Base-by-base conservation (phyloP, 2,888 invertebrate genomes). In the Hanleya hanleyi region DNA sequence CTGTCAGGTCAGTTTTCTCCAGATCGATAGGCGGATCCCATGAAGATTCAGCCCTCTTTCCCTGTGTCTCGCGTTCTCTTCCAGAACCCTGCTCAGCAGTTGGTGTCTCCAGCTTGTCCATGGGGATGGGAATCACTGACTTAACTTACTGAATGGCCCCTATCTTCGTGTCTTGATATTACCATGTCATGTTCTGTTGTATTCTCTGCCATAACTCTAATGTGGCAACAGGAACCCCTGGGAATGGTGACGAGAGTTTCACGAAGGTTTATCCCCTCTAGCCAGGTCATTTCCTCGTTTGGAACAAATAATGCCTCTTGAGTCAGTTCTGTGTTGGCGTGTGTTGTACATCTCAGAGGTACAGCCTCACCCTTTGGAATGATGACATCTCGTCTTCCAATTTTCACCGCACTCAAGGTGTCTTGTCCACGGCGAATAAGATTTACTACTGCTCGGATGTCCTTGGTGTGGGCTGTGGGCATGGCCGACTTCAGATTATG, bases 11-110 rank as follows among this genome's bases (percentile, higher is more conserved):
- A 50, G 29, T 36, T 7, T 33, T 18, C 12, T 61, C 50, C 4
- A 78, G 33, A 36, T 78, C 73, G 12, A 78, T 50, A 5, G 67
- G 67, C 29, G 77, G 77, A 35, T 77, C 71, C 73, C 77, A 78
- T n/a, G 22, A 26, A n/a, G n/a, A n/a, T n/a, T n/a, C n/a, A n/a
- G n/a, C n/a, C n/a, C n/a, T n/a, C n/a, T n/a, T n/a, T n/a, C n/a
- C n/a, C n/a, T n/a, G n/a, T n/a, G n/a, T n/a, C n/a, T n/a, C n/a
- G n/a, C n/a, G n/a, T n/a, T n/a, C n/a, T n/a, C n/a, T n/a, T n/a
- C n/a, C n/a, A n/a, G n/a, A n/a, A n/a, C n/a, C n/a, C n/a, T n/a
- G 9, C 18, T 41, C 41, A 41, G 41, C 9, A 9, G 9, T 12
- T 18, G 9, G 41, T 12, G 41, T 9, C 9, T 12, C 18, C 9